Evolutionary conservation across 1,140 invertebrate species (phyloP), one percentile per base, ranked within the genome.

Genomic region (Holotrichia oblita): DNA sequence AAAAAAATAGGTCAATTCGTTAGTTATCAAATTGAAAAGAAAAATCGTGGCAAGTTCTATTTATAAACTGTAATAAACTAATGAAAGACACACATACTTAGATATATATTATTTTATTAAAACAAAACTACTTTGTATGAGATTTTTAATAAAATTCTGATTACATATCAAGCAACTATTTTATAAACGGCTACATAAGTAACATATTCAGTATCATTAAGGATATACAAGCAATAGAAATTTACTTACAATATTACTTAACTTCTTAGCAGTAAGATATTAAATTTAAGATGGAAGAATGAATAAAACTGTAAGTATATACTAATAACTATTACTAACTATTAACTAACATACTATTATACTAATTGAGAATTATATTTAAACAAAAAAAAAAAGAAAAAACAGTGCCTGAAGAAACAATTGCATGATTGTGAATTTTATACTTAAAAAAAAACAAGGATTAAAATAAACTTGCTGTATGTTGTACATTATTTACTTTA

Each of bases 141-240:
- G n/a, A n/a, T n/a, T n/a, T 34, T 34, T 34, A 34, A 34, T 34
- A 34, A 34, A 34, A 34, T 34, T 34, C 27, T 34, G 27, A 4
- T 34, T 22, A 34, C 22, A 34, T 72, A 34, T 72, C 34, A 72
- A 1, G 14, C 12, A 55, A 55, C 64, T 72, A 24, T 34, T 72
- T 72, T 34, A 40, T 72, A 72, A 34, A 48, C 27, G 27, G 4
- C 1, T 55, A 17, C 17, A 55, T 3, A 55, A 55, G n/a, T 14
- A 55, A 55, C 12, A 55, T 55, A 77, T 78, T 78, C 77, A 44
- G 61, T 73, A 73, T 78, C 64, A 17, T 73, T 78, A 78, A 78
- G 77, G 77, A 78, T 78, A 72, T 34, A 42, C 6, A 41, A 64
- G 40, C 40, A 72, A 78, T 41, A 41, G 61, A 27, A 34, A 22